Conservation (phyloP, 2,113 vertebrate genomes). For the Peucedramus taeniatus region DNA sequence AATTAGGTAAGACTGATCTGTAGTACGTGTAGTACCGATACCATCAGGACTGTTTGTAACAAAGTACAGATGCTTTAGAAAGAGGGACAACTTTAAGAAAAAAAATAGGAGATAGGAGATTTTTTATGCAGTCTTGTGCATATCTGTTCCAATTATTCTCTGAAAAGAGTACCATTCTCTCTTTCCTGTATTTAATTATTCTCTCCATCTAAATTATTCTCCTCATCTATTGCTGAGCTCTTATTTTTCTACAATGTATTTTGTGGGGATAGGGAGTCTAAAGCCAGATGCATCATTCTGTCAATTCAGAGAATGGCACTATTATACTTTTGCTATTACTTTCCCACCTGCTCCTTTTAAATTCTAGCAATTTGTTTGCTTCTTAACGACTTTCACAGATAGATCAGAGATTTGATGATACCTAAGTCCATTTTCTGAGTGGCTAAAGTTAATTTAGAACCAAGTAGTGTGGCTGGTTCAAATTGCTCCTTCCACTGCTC, state of each 20-base stretch:
- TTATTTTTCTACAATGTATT: neutral
- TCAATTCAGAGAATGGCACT: neutral
- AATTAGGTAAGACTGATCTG: neutral
- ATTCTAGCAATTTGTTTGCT: neutral
- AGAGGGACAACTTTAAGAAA: neutral
- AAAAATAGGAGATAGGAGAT: neutral
- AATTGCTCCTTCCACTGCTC: neutral
- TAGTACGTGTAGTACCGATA: neutral
- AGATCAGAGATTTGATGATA: neutral
- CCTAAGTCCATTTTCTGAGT: neutral
- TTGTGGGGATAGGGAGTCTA: neutral
- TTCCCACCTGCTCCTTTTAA: neutral
- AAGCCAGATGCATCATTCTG: neutral
- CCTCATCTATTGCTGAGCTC: neutral
- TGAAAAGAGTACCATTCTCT: neutral
- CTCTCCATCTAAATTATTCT: neutral
- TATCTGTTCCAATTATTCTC: neutral
- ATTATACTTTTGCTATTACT: neutral
- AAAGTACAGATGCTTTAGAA: neutral
- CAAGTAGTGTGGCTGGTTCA: neutral
- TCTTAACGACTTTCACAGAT: neutral
- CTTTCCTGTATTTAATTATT: neutral
- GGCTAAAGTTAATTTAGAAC: constrained; percentile 12
- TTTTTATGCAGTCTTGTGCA: neutral
- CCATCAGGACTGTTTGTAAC: neutral